Percentiles rank a stretch among this genome's conserved stretches.
These are phyloP conservation scores for Sphaerophoria rueppellii DNA, from an alignment of 2,888 invertebrate genomes.

Conservation along the genomic window DNA sequence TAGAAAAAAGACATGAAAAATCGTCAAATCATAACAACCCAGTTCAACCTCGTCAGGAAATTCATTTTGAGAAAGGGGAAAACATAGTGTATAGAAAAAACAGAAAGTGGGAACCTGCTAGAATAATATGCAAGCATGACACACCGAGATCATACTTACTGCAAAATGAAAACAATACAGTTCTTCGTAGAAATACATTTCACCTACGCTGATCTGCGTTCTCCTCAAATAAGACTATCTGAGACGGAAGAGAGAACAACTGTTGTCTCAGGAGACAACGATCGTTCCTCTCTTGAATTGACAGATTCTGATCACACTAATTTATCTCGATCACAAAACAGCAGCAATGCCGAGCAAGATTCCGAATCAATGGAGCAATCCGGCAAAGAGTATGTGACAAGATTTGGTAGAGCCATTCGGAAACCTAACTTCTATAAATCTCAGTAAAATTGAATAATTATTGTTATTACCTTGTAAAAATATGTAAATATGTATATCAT, in stretches of 20 bases:
- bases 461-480: too few species aligned
- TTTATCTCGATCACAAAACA: too few species aligned
- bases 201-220: constrained; percentile 36
- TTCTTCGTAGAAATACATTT: constrained; percentile 40
- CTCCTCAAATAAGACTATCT: not conserved
- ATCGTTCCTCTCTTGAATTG: not conserved
- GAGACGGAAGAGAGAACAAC: not conserved
- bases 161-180: constrained; percentile 47
- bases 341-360: too few species aligned
- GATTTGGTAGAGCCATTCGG: too few species aligned
- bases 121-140: constrained; percentile 37
- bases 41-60: constrained; percentile 5
- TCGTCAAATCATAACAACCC: constrained; percentile 14
- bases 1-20: constrained; percentile 23
- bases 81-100: constrained; percentile 25
- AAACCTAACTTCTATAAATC: too few species aligned
- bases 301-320: too few species aligned
- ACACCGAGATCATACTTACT: constrained; percentile 30
- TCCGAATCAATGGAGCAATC: too few species aligned
- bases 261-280: not conserved
- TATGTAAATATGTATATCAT: too few species aligned
- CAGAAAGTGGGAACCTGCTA: constrained; percentile 40
- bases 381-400: too few species aligned
- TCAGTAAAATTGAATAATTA: too few species aligned
- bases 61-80: constrained; percentile 4